Evolutionary conservation across 2,113 vertebrate species (phyloP), one percentile per base, ranked within the genome.

Genomic region (Dromiciops gliroides): DNA sequence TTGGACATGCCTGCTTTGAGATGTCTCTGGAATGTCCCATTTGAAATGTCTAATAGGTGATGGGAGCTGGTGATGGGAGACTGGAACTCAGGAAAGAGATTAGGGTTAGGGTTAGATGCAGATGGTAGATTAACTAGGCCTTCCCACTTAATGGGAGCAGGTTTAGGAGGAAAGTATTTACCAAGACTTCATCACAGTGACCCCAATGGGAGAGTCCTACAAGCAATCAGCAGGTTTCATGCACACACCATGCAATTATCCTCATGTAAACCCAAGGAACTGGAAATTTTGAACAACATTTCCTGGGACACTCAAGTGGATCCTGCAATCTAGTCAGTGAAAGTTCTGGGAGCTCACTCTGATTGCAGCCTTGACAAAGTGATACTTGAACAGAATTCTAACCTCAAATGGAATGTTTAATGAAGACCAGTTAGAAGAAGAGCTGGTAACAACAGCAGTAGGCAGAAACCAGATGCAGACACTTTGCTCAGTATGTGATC

Each of bases 121-220:
- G n/a, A 44, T 90, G 47, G 5, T 49, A 90, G 31, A 67, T 67
- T 67, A 90, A 3, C 47, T 28, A 12, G 48, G 89, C 9, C 47
- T 67, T 1, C 56, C 44, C 44, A 67, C 90, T 97, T 94, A 95
- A 92, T 47, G 92, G 96, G 14, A 93, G 89, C 89, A 90, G 37
- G 2, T 90, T 94, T 96, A 60, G 10, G 49, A 96, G 75, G 50
- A 91, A 95, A 93, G 44, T 93, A 47, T 52, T 95, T 96, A 89
- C 3, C 91, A 52, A 94, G 91, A 28, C 88, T 53, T 94, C n/a
- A 96, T 50, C 5, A 50, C 37, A 22, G 53, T 95, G 92, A 95
- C 88, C 48, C 44, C 90, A 95, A 11, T 25, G 89, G 52, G 50
- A 94, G 83, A 51, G 31, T 94, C 56, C 89, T 50, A 50, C 31